phyloP scores from a whole-genome alignment of 2,113 vertebrate genomes.

The Okapia johnstoni region DNA sequence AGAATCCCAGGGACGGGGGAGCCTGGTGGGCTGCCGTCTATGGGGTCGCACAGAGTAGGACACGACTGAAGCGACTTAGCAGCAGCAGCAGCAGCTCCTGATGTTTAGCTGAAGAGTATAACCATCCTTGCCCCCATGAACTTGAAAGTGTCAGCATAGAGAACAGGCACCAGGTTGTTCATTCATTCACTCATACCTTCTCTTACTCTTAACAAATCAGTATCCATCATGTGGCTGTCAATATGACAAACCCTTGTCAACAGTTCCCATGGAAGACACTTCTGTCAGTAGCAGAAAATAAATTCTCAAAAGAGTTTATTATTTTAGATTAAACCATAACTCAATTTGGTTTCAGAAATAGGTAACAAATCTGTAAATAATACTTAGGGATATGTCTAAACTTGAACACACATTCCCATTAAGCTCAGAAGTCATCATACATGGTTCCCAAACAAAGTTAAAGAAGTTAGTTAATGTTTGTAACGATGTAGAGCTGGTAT shows the following conservation, averaged over 20 bases:
- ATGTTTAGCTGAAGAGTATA: background rate
- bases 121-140: background rate
- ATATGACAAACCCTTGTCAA: background rate
- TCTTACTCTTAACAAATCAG: background rate
- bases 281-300: background rate
- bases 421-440: constrained; percentile 36
- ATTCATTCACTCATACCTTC: background rate
- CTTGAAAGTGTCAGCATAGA: background rate
- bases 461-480: background rate
- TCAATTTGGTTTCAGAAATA: background rate
- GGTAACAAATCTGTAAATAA: background rate
- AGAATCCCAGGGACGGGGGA: too few species aligned
- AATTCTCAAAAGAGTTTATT: background rate
- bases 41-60: too few species aligned
- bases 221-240: background rate
- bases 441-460: background rate
- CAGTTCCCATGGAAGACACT: background rate
- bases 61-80: too few species aligned
- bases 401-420: constrained; percentile 63
- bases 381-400: background rate
- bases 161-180: background rate
- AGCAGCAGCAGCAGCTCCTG: too few species aligned
- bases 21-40: too few species aligned
- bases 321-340: constrained; percentile 18
- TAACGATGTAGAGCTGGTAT: background rate